Evolutionary conservation across 2,113 vertebrate genomes (phyloP), one percentile per base, ranked within the genome.

Genomic region (Dasyprocta punctata): DNA sequence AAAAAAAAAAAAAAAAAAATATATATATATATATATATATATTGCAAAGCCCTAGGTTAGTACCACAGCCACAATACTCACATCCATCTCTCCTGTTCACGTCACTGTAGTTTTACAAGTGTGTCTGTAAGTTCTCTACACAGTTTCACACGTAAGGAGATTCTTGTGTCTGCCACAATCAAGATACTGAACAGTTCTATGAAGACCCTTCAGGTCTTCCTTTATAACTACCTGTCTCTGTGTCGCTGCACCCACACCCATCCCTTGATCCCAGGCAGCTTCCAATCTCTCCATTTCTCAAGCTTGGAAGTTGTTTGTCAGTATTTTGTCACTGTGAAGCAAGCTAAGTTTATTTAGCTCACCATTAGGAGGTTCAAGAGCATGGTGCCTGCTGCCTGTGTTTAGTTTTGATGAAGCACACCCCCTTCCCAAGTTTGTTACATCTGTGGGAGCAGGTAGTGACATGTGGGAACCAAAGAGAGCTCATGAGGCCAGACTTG

Each of bases 201-300:
- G 12, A 49, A 78, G 12, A 47, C 28, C 44, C 75, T 33, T 33
- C 44, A 49, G 75, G 13, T 33, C 28, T 30, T 44, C 41, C 44
- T 49, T 78, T 19, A 47, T 49, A 4, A 11, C 54, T 24, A 83
- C 49, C 47, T 38, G 36, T 11, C 33, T 73, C 28, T 33, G 67
- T 75, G 1, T 0, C 10, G 19, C 2, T 4, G 3, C 22, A 8
- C 13, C 20, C 33, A 19, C 63, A 47, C 78, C 9, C 16, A 12
- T 8, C 56, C 26, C 41, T 56, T 8, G 4, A 67, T 44, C 82
- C 82, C 36, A 33, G 36, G 20, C 11, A 75, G 26, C 71, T 6
- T 5, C n/a, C 4, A 6, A 5, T 17, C 14, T 73, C 4, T 26
- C 38, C 5, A 5, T 47, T 80, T 49, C 63, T 63, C 49, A 44